phyloP scores from a whole-genome alignment of 2,888 invertebrate genomes.

The Eurytoma adleriae region DNA sequence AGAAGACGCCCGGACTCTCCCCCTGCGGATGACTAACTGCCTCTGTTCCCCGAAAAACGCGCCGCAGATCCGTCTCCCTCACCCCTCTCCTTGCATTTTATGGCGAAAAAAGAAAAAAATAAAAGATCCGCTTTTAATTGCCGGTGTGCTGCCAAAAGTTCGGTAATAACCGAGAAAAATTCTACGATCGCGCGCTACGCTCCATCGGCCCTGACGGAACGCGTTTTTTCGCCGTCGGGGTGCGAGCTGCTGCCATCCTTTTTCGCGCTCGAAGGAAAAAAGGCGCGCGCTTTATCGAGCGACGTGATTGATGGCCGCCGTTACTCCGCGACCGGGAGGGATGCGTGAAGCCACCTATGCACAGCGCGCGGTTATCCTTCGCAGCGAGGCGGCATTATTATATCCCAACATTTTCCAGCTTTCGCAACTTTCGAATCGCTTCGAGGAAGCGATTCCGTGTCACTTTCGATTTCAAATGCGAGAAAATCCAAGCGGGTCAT shows the following conservation, averaged over 20 bases:
- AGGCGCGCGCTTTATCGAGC: too few relatives aligned
- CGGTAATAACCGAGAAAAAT: conserved; percentile 56
- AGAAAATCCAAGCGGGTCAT: too few relatives aligned
- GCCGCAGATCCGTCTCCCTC: not conserved
- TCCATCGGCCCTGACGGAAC: conserved; percentile 36
- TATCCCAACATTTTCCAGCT: too few relatives aligned
- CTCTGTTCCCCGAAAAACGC: conserved; percentile 56
- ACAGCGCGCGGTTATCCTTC: too few relatives aligned
- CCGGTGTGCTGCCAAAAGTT: conserved; percentile 51
- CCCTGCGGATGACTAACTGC: conserved; percentile 57
- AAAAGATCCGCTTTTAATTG: conserved; percentile 55
- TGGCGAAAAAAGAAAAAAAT: conserved; percentile 43
- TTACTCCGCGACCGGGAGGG: too few relatives aligned
- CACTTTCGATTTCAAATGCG: too few relatives aligned
- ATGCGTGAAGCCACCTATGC: too few relatives aligned
- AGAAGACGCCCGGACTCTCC: conserved; percentile 49
- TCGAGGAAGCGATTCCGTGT: too few relatives aligned
- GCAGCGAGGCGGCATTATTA: too few relatives aligned
- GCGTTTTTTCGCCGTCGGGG: conserved; percentile 22
- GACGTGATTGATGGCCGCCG: too few relatives aligned
- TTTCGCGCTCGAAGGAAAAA: not conserved
- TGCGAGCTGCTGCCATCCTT: not conserved
- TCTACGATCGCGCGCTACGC: conserved; percentile 45
- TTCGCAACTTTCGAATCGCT: too few relatives aligned
- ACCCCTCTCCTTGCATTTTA: conserved; percentile 30